Evolutionary conservation across 2,113 vertebrate species (phyloP).

Genomic region (Nipponia nippon): DNA sequence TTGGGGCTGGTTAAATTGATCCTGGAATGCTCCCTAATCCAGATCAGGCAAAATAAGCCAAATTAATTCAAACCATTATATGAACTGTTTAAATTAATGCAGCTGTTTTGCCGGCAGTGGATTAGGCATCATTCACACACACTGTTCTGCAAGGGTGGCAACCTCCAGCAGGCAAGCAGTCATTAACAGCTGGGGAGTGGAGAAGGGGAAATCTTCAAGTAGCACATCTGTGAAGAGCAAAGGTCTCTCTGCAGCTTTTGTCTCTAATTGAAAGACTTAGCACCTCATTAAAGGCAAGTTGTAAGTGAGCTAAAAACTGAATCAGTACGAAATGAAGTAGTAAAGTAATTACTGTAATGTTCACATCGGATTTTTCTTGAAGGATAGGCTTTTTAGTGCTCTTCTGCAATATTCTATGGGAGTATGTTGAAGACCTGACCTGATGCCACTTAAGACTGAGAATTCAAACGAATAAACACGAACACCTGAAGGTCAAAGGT

Average conservation of each 20-base stretch:
- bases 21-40: background rate
- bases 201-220: background rate
- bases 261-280: background rate
- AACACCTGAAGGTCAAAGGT: background rate
- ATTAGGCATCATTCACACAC: background rate
- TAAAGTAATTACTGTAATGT: background rate
- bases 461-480: background rate
- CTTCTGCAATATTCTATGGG: background rate
- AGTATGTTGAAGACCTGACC: background rate
- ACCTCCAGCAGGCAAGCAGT: background rate
- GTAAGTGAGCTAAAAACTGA: background rate
- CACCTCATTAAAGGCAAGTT: background rate
- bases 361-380: background rate
- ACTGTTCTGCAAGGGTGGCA: background rate
- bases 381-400: background rate
- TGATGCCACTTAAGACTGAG: background rate
- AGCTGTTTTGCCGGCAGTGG: background rate
- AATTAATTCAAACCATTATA: background rate
- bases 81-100: background rate
- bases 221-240: background rate
- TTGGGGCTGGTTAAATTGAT: background rate
- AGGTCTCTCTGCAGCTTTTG: background rate
- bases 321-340: background rate
- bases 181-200: background rate
- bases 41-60: background rate